Evolutionary conservation across 2,113 vertebrate species (phyloP).

Genomic region (Galbula dea): DNA sequence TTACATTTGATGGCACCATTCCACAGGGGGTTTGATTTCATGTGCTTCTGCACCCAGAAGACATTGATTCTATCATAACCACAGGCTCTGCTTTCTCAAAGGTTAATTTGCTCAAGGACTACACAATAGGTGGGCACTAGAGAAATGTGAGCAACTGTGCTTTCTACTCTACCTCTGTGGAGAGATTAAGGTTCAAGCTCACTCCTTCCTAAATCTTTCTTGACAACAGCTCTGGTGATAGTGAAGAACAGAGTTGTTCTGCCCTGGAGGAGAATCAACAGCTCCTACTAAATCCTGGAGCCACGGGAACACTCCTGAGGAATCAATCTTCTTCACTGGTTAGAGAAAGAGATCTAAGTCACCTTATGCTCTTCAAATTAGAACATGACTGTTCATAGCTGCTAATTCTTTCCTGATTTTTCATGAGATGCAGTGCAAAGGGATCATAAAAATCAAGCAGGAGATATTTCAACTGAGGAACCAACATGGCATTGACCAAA

Average conservation of each 20-base stretch:
- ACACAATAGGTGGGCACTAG: neutral
- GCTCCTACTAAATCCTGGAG: neutral
- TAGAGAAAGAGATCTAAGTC: neutral
- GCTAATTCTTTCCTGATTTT: neutral
- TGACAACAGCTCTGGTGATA: neutral
- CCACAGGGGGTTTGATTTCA: neutral
- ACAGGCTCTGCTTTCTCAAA: neutral
- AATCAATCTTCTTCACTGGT: neutral
- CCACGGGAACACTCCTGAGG: neutral
- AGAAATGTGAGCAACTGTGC: neutral
- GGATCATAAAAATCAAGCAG: neutral
- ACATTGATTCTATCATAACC: neutral
- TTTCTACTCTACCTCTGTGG: neutral
- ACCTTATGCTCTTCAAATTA: neutral
- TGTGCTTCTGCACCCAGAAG: neutral
- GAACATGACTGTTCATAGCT: accelerated
- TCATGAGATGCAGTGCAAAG: accelerated
- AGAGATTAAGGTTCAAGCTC: neutral
- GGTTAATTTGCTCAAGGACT: neutral
- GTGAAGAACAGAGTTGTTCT: neutral
- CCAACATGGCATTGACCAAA: neutral
- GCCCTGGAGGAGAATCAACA: neutral
- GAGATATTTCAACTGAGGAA: neutral
- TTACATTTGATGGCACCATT: neutral
- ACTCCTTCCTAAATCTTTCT: neutral